Evolutionary conservation across 1,140 invertebrate species (phyloP), one percentile per base, ranked within the genome.

Genomic region (Cyclina sinensis): DNA sequence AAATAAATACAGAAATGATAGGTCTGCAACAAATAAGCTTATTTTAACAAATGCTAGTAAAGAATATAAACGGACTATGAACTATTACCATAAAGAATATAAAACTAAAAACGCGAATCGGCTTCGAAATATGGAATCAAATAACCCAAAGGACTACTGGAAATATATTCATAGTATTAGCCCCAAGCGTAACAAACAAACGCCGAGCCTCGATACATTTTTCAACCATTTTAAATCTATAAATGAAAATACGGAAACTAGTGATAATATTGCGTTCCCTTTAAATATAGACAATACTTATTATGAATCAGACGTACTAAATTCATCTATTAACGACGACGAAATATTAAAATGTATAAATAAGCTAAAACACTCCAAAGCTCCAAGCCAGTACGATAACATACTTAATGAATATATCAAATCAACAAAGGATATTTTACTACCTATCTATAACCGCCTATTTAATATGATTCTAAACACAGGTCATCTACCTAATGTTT

Each of bases 391-490:
- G 12, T 14, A 9, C 14, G 78, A 81, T 81, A 43, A 81, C 30
- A 59, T 81, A 48, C 24, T 81, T 16, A 81, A 81, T 81, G 78
- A 81, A 46, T 81, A 81, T 24, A 81, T 81, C 18, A 81, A 81
- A 35, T 27, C 37, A 11, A 24, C 78, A 7, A 57, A 81, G 35
- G 5, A 62, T 37, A 32, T 46, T 11, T 39, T 81, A 59, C 35
- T 81, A 5, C 78, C 78, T 1, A 37, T 81, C 16, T 62, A 59
- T 81, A 35, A 9, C 37, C 7, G 48, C 18, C n/a, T 81, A 21
- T 81, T 81, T 43, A 81, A 79, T 32, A 14, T n/a, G 32, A n/a
- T 81, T 12, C 21, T 81, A 30, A 32, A 81, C 35, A 81, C 78
- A 27, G 78, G n/a, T 21, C 35, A 2, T 62, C 14, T 81, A 21